Conservation (phyloP, 2,797 vertebrate species). For the Hypotaenidia philippensis region DNA sequence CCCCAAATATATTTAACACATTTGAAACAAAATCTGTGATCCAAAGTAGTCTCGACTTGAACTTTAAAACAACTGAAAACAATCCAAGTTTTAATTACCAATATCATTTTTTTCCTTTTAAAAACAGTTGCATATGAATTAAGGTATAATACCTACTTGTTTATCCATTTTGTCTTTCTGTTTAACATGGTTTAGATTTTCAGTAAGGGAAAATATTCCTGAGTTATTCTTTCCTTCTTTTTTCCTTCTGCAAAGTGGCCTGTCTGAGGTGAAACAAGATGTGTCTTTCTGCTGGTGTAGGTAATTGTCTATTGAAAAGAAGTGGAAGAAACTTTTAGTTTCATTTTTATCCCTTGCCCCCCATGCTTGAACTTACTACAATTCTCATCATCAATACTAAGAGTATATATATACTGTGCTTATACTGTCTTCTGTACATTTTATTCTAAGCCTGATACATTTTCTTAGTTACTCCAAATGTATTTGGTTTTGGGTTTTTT, state of each 20-base stretch:
- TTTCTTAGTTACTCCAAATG: not conserved
- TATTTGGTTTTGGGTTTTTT: not conserved
- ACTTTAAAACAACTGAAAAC: not conserved
- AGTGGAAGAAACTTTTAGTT: not conserved
- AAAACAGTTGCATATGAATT: not conserved
- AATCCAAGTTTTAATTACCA: not conserved
- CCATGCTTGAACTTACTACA: not conserved
- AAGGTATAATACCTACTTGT: slow-evolving; percentile 43
- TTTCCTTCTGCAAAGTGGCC: not conserved
- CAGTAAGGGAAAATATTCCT: not conserved
- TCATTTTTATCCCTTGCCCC: not conserved
- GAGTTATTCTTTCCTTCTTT: slow-evolving; percentile 43
- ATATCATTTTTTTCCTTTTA: not conserved
- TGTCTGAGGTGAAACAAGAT: not conserved
- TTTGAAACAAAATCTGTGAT: not conserved
- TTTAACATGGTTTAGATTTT: not conserved
- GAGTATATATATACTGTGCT: not conserved
- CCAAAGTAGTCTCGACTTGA: not conserved
- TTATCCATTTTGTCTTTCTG: not conserved
- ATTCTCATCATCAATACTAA: not conserved
- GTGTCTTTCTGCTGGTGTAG: slow-evolving; percentile 22
- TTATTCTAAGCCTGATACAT: not conserved
- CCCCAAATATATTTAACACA: not conserved
- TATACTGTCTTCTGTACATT: not conserved
- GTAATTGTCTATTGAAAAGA: slow-evolving; percentile 51